These are phyloP conservation scores for Etheostoma nigrum DNA, from an alignment of 2,797 vertebrate genomes.

Conservation along the genomic window DNA sequence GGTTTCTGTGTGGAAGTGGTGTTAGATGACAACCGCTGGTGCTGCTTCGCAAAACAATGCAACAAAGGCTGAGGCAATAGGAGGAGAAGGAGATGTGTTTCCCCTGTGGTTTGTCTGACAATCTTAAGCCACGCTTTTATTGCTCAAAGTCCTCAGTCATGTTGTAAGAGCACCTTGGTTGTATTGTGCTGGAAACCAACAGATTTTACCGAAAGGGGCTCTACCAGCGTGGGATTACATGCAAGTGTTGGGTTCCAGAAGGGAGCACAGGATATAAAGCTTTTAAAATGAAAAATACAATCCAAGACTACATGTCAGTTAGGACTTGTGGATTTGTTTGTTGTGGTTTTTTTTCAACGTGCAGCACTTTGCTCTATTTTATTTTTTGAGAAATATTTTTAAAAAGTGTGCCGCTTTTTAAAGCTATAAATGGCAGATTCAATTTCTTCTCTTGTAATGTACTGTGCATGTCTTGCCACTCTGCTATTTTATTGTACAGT, in stretches of 20 bases:
- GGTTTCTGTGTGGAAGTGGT: constrained; percentile 48
- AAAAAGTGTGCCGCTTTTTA: background rate
- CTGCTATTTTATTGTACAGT: background rate
- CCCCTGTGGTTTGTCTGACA: constrained; percentile 70
- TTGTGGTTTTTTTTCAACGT: background rate
- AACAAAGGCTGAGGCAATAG: constrained; percentile 67
- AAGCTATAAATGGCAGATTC: background rate
- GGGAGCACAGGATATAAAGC: background rate
- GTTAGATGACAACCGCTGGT: constrained; percentile 54
- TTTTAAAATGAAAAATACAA: background rate
- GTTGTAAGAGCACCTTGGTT: constrained; percentile 53
- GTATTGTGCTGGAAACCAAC: constrained; percentile 37
- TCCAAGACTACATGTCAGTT: background rate
- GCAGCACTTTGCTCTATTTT: background rate
- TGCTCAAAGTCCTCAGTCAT: constrained; percentile 69
- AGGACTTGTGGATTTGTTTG: constrained; percentile 3
- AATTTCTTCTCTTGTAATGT: background rate
- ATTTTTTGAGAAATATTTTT: background rate
- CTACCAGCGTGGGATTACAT: constrained; percentile 12
- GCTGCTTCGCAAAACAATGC: constrained; percentile 57
- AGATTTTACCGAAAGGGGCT: constrained; percentile 34
- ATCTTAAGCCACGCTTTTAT: constrained; percentile 69
- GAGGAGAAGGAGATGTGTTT: constrained; percentile 66
- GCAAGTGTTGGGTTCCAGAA: constrained; percentile 15
- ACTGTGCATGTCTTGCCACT: background rate